Base-by-base conservation (phyloP, 2,888 invertebrate species). In the Rhagonycha lutea region DNA sequence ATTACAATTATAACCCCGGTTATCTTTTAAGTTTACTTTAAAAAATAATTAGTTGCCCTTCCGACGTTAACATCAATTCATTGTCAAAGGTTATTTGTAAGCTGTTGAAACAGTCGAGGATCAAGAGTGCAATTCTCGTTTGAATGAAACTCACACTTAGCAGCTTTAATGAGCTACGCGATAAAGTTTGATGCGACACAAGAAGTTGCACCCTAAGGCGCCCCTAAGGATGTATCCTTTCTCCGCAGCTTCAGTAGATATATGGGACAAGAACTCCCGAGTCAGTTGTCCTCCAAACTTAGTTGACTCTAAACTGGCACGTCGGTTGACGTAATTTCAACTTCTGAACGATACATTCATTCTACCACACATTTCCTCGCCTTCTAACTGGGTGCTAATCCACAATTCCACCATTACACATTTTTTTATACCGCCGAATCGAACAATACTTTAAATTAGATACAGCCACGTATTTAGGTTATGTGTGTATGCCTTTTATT, bases 271-370 rank as follows among this genome's bases (percentile, higher is more conserved):
- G 72, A 80, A 79, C 76, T 79, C 80, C 80, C 82, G 72, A 77
- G 80, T 78, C 69, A 79, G 75, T 75, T 82, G 78, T 79, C 80
- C 80, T 79, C 77, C 74, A 79, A 80, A 80, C 75, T 81, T 81
- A 77, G 68, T 72, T 65, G 71, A 76, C 71, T 76, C 68, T 71
- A 72, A 74, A 69, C 70, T 70, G 62, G 74, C 70, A 72, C 75
- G 69, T 69, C 72, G 69, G 72, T 70, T 78, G 72, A 73, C 70
- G 78, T 73, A 75, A 75, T 69, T 73, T 73, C 61, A 73, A 70
- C 72, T 78, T 75, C 70, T 74, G 71, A 71, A 68, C 23, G 14
- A 24, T 47, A 47, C 47, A 47, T 47, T n/a, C 47, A 7, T 12
- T 47, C n/a, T 47, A 47, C n/a, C 12, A 47, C 47, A 12, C n/a